Conservation (phyloP, 2,797 vertebrate species). For the Thunnus albacares region DNA sequence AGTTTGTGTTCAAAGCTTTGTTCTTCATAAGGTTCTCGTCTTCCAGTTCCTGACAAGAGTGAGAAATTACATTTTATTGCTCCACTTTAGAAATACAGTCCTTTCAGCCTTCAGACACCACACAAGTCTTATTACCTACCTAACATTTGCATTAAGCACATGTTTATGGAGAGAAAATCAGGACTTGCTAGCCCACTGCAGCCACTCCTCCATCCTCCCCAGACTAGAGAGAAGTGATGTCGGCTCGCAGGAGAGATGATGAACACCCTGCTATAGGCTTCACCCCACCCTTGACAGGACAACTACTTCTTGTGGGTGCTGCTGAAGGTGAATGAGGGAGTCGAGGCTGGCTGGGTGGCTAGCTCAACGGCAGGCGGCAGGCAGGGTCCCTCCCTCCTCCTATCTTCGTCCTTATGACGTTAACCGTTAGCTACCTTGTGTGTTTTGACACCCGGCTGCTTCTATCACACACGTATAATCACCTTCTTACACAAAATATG, state of each 20-base stretch:
- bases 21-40: conserved; percentile 76
- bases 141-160: conserved; percentile 66
- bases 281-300: conserved; percentile 81
- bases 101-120: conserved; percentile 41
- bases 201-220: conserved; percentile 76
- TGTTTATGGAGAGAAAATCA: conserved; percentile 51
- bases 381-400: conserved; percentile 80
- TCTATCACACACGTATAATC: conserved; percentile 3
- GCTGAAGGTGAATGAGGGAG: conserved; percentile 85
- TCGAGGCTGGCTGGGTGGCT: conserved; percentile 61
- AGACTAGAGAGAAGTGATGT: conserved; percentile 68
- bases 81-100: conserved; percentile 20
- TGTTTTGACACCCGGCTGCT: conserved; percentile 28
- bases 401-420: conserved; percentile 73
- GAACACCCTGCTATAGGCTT: conserved; percentile 57
- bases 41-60: conserved; percentile 73
- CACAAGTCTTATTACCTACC: conserved; percentile 55
- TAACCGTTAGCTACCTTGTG: conserved; percentile 60
- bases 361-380: conserved; percentile 64
- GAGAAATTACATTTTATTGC: conserved; percentile 62
- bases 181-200: conserved; percentile 71
- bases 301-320: conserved; percentile 74
- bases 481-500: background rate
- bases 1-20: conserved; percentile 59
- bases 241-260: conserved; percentile 50